A percentile compares a stretch with the other conserved stretches of the same genome.
Conservation (phyloP, 2,797 vertebrate species). For the Okamejei kenojei region DNA sequence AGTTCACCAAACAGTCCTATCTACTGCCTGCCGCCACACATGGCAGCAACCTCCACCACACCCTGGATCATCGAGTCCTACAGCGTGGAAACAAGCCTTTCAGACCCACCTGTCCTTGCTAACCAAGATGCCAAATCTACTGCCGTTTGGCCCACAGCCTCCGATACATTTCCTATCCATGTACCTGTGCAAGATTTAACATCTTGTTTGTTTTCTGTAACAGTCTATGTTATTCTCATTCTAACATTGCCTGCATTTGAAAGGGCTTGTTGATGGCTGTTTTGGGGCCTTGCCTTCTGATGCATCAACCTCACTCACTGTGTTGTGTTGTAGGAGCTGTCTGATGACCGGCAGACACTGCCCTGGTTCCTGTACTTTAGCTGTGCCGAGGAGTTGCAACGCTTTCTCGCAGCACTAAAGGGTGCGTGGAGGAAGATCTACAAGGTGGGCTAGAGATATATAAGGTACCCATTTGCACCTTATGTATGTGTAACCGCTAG, state of each 20-base stretch:
- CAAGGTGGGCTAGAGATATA: conserved; percentile 62
- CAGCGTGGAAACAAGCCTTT: too few relatives aligned
- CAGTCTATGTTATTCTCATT: too few relatives aligned
- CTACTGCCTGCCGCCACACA: too few relatives aligned
- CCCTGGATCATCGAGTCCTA: too few relatives aligned
- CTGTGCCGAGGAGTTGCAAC: conserved; percentile 76
- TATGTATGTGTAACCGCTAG: not conserved
- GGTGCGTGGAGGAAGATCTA: conserved; percentile 70
- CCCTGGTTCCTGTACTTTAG: conserved; percentile 93
- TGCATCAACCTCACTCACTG: not conserved
- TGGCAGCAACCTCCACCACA: too few relatives aligned
- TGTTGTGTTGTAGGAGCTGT: conserved; percentile 71
- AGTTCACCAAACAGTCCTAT: too few relatives aligned
- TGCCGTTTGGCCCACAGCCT: too few relatives aligned
- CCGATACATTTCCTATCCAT: too few relatives aligned
- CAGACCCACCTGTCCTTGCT: too few relatives aligned
- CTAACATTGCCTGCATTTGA: not conserved
- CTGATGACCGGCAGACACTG: conserved; percentile 68
- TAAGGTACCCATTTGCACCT: not conserved
- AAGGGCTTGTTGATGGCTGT: not conserved
- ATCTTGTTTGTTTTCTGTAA: not conserved
- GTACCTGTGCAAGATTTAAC: not conserved
- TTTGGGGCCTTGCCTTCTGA: not conserved
- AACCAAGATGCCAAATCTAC: too few relatives aligned
- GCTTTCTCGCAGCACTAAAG: conserved; percentile 67